Conservation (phyloP, 2,113 vertebrate species). For the Eulemur rufifrons region DNA sequence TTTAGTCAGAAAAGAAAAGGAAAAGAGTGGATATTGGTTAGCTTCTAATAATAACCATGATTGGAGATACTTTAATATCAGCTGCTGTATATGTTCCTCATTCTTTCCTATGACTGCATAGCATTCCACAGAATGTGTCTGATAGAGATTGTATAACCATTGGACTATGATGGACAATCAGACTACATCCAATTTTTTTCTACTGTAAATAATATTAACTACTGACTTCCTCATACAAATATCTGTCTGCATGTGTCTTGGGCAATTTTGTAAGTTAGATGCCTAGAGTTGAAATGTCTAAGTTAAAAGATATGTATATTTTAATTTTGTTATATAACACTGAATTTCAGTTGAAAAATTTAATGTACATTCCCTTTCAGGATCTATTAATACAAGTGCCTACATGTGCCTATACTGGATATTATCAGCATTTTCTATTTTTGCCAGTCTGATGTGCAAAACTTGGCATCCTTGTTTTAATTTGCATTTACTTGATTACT, state of each 20-base stretch:
- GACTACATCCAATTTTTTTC: not conserved
- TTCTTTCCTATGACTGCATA: not conserved
- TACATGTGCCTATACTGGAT: not conserved
- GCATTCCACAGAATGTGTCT: not conserved
- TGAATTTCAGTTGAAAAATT: not conserved
- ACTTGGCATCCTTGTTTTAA: not conserved
- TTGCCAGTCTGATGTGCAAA: not conserved
- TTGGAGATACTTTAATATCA: not conserved
- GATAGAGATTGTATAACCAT: not conserved
- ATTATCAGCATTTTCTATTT: not conserved
- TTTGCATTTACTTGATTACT: not conserved
- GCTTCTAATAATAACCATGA: not conserved
- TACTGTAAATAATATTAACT: not conserved
- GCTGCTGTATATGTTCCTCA: not conserved
- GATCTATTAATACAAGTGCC: not conserved
- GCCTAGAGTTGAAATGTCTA: not conserved
- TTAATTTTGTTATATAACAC: not conserved
- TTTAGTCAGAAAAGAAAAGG: not conserved
- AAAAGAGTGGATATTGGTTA: not conserved
- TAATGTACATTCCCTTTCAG: not conserved
- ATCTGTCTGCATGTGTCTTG: not conserved
- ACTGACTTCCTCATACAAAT: not conserved
- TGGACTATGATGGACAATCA: not conserved
- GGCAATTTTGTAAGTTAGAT: not conserved
- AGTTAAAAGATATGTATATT: not conserved